These are phyloP conservation scores for Ptilonorhynchus violaceus DNA, from an alignment of 2,113 vertebrate genomes.

Conservation along the genomic window DNA sequence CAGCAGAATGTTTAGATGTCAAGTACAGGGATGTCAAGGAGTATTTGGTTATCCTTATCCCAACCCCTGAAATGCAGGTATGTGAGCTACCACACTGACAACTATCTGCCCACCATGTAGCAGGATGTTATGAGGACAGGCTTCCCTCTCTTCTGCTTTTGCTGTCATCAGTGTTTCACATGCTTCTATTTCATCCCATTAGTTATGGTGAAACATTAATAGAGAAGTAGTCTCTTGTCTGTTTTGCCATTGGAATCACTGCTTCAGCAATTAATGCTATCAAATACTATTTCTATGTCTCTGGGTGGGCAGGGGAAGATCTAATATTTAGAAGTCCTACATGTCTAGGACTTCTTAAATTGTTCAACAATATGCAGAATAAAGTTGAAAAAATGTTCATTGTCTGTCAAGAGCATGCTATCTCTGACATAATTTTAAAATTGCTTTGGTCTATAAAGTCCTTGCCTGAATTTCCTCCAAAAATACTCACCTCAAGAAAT, in stretches of 20 bases:
- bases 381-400: background rate
- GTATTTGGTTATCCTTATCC: background rate
- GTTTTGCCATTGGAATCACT: background rate
- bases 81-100: background rate
- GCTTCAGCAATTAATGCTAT: background rate
- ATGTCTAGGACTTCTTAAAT: background rate
- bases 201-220: background rate
- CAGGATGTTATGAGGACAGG: background rate
- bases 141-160: background rate
- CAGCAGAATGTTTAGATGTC: background rate
- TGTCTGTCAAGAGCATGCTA: background rate
- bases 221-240: background rate
- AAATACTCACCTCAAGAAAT: background rate
- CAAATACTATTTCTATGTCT: background rate
- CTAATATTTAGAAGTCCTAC: background rate
- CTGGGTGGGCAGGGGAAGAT: background rate
- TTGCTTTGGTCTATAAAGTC: background rate
- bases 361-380: background rate
- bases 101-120: accelerated
- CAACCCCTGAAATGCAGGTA: background rate
- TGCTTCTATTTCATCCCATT: background rate
- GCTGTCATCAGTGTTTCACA: background rate
- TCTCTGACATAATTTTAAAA: background rate
- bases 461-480: background rate
- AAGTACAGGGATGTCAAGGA: background rate